These are phyloP conservation scores for Pungitius pungitius DNA, from an alignment of 2,113 vertebrate genomes.

Conservation along the genomic window DNA sequence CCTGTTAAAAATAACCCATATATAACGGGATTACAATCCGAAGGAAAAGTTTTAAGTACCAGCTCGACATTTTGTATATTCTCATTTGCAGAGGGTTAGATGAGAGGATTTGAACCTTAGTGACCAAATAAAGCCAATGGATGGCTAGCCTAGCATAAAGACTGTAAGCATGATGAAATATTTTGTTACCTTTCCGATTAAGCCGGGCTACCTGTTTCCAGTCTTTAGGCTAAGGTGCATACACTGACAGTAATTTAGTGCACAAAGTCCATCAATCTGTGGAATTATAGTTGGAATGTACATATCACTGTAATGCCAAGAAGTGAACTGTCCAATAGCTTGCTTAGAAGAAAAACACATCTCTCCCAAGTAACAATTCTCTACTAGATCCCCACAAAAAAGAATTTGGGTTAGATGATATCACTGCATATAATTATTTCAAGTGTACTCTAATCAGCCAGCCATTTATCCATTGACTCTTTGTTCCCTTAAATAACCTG, in stretches of 20 bases:
- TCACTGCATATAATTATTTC: neutral
- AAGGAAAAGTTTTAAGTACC: neutral
- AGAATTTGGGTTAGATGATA: neutral
- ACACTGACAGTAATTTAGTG: neutral
- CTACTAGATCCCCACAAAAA: conserved; percentile 11
- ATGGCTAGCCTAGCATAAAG: too few species aligned
- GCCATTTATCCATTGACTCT: neutral
- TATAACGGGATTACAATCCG: neutral
- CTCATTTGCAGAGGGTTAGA: neutral
- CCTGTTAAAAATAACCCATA: neutral
- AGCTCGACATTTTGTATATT: neutral
- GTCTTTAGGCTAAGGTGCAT: neutral
- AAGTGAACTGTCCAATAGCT: neutral
- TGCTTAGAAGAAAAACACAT: neutral
- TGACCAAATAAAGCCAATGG: neutral
- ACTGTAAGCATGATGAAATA: neutral
- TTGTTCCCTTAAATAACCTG: neutral
- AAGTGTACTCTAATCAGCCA: neutral
- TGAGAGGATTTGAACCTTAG: neutral
- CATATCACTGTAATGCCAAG: neutral
- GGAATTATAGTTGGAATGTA: neutral
- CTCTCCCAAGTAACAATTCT: neutral
- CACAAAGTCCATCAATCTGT: neutral
- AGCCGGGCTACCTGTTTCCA: neutral
- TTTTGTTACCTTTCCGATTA: neutral